Evolutionary conservation across 2,797 vertebrate species (phyloP).

Genomic region (Crocidura indochinensis): DNA sequence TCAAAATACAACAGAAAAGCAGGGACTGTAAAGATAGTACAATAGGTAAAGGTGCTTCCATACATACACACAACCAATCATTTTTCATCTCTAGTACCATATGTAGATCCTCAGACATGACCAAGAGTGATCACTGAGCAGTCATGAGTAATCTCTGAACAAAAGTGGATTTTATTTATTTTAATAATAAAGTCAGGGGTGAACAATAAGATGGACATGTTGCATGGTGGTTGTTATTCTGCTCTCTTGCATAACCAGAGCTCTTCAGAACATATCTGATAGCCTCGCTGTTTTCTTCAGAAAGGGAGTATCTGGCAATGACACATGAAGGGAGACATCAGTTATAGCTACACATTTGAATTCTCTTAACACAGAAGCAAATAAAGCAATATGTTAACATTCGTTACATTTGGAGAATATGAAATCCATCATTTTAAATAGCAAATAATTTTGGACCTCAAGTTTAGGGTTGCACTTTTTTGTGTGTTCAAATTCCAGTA

Average conservation of each 20-base stretch:
- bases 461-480: constrained; percentile 40
- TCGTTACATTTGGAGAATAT: constrained; percentile 66
- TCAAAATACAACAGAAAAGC: not conserved
- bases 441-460: constrained; percentile 61
- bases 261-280: too few relatives aligned
- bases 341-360: constrained; percentile 44
- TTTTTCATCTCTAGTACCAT: too few relatives aligned
- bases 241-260: not conserved
- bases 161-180: not conserved
- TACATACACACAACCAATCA: too few relatives aligned
- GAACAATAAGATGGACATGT: not conserved
- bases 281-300: not conserved
- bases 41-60: too few relatives aligned
- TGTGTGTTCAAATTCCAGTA: constrained; percentile 79
- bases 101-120: too few relatives aligned
- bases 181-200: not conserved
- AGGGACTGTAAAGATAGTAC: too few relatives aligned
- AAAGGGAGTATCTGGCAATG: not conserved
- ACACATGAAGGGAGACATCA: not conserved
- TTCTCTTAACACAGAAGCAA: constrained; percentile 66
- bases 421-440: constrained; percentile 72
- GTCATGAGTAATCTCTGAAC: too few relatives aligned
- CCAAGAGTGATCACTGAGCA: too few relatives aligned
- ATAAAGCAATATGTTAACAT: constrained; percentile 49
- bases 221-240: not conserved